phyloP scores from a whole-genome alignment of 2,888 invertebrate genomes.

The Pollenia griseotomentosa region DNA sequence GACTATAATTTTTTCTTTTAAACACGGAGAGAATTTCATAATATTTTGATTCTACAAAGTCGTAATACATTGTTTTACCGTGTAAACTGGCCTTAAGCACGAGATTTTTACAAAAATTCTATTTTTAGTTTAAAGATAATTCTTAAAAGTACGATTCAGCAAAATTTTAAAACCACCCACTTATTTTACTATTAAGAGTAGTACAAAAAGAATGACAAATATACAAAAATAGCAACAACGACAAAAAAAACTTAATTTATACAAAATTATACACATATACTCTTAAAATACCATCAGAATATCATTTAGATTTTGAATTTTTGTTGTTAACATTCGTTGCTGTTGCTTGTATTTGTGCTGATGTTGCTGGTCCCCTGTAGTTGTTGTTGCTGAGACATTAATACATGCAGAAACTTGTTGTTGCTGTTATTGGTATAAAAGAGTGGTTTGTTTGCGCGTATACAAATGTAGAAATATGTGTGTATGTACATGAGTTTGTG shows the following conservation, averaged over 20 bases:
- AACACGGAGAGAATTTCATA: too few species aligned
- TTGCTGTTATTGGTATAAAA: slow-evolving; percentile 48
- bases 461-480: slow-evolving; percentile 11
- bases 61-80: too few species aligned
- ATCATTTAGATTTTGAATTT: slow-evolving; percentile 62
- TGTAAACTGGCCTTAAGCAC: too few species aligned
- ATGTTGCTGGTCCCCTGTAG: slow-evolving; percentile 45
- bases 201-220: slow-evolving; percentile 40
- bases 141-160: background rate
- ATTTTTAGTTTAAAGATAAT: too few species aligned
- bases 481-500: background rate
- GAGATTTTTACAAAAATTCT: too few species aligned
- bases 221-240: slow-evolving; percentile 26
- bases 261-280: slow-evolving; percentile 15
- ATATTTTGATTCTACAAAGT: too few species aligned
- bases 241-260: background rate
- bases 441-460: slow-evolving; percentile 58
- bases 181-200: slow-evolving; percentile 15
- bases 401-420: slow-evolving; percentile 59
- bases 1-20: too few species aligned
- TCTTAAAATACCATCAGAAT: slow-evolving; percentile 68
- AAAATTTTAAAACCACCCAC: slow-evolving; percentile 36
- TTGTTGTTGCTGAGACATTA: slow-evolving; percentile 61
- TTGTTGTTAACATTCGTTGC: slow-evolving; percentile 45
- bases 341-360: slow-evolving; percentile 44